Conservation (phyloP, 1,140 invertebrate genomes). For the Trichomalopsis sarcophagae region DNA sequence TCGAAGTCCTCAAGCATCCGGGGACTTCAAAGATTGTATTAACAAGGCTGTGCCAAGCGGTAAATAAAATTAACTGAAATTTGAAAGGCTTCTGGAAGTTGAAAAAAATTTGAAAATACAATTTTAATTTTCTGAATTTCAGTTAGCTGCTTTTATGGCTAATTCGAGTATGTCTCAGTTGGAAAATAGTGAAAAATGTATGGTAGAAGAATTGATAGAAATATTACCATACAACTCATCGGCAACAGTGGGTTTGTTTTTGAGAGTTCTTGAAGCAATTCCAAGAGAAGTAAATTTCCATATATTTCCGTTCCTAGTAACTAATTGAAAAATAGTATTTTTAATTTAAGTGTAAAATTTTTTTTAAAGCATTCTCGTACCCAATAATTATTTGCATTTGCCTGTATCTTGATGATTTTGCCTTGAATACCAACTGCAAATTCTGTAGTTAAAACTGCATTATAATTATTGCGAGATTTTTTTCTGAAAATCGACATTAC, state of each 20-base stretch:
- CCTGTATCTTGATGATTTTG: too few relatives aligned
- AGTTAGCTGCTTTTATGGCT: conserved; percentile 67
- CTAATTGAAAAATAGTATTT: background rate
- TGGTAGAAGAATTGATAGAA: conserved; percentile 67
- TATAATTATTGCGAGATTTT: too few relatives aligned
- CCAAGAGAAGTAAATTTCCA: conserved; percentile 83
- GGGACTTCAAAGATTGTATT: conserved; percentile 89
- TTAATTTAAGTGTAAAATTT: background rate
- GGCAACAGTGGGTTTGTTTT: conserved; percentile 59
- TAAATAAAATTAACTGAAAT: conserved; percentile 67
- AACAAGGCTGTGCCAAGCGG: conserved; percentile 90
- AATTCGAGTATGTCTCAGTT: conserved; percentile 57
- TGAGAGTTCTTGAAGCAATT: conserved; percentile 82
- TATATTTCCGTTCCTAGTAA: background rate
- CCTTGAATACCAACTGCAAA: too few relatives aligned
- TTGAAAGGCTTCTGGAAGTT: background rate
- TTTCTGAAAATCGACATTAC: too few relatives aligned
- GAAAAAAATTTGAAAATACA: conserved; percentile 22
- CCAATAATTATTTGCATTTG: too few relatives aligned
- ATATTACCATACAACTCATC: conserved; percentile 66
- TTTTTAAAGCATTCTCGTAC: too few relatives aligned
- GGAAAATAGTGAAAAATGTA: conserved; percentile 56
- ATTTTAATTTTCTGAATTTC: conserved; percentile 50
- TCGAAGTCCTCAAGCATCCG: conserved; percentile 83
- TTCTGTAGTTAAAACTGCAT: too few relatives aligned